phyloP scores from a whole-genome alignment of 2,888 invertebrate species.

The Eupithecia vulgata region DNA sequence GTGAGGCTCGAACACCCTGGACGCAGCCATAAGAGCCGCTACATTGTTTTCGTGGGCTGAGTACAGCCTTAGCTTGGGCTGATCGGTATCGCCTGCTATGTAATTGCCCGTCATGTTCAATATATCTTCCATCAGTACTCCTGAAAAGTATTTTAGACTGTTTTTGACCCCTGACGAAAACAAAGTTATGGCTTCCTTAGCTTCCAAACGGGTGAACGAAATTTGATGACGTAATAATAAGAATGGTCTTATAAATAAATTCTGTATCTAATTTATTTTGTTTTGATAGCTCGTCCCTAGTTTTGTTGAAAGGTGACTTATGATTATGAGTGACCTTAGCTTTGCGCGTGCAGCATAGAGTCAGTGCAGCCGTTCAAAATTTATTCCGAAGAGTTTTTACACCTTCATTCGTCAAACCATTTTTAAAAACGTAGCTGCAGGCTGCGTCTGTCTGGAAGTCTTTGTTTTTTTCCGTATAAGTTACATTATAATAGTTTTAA shows the following conservation, averaged over 20 bases:
- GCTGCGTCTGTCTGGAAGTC: not conserved
- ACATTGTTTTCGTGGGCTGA: slow-evolving; percentile 87
- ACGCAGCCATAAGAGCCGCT: slow-evolving; percentile 82
- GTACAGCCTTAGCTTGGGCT: slow-evolving; percentile 77
- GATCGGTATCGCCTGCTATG: slow-evolving; percentile 67
- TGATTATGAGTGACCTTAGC: not conserved
- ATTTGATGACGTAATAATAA: not conserved
- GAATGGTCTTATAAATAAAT: too few relatives aligned
- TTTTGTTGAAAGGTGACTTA: not conserved
- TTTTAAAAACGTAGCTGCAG: not conserved
- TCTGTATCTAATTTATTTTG: not conserved
- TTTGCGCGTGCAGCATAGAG: not conserved
- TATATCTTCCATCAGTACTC: slow-evolving; percentile 78
- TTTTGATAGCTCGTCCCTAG: too few relatives aligned
- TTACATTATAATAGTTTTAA: too few relatives aligned
- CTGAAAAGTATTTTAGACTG: slow-evolving; percentile 54
- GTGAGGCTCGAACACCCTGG: slow-evolving; percentile 81
- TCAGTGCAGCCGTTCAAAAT: not conserved
- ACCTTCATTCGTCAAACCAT: not conserved
- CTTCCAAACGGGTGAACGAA: not conserved
- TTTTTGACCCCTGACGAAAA: not conserved
- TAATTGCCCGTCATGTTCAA: slow-evolving; percentile 72
- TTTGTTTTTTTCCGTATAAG: not conserved
- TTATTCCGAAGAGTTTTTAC: not conserved
- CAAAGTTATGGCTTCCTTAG: not conserved